Conservation (phyloP, 2,888 invertebrate species). For the Tenthredo amoena region DNA sequence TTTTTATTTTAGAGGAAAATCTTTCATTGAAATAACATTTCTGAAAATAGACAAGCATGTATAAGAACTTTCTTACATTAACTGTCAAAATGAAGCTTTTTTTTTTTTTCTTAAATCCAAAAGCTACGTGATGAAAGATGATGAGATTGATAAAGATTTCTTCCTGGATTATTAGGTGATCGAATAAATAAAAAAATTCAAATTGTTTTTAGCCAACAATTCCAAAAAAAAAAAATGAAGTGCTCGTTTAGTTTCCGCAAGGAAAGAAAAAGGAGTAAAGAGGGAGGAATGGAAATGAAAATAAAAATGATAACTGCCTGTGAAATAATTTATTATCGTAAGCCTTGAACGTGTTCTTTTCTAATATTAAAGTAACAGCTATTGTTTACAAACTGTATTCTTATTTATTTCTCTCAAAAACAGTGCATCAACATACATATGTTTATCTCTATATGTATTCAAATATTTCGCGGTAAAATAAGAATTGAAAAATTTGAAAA, state of each 20-base stretch:
- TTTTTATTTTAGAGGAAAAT: not conserved
- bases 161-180: not conserved
- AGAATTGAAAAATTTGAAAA: not conserved
- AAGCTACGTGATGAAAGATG: not conserved
- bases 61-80: not conserved
- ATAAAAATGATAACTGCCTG: slow-evolving; percentile 31
- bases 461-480: not conserved
- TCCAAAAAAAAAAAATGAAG: not conserved
- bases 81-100: not conserved
- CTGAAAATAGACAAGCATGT: not conserved
- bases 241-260: not conserved
- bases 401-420: slow-evolving; percentile 1
- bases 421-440: not conserved
- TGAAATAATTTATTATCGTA: slow-evolving; percentile 55
- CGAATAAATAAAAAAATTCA: not conserved
- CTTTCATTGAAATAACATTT: not conserved
- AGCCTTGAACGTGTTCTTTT: slow-evolving; percentile 59
- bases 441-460: no score
- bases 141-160: not conserved
- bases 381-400: slow-evolving; percentile 49
- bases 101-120: not conserved
- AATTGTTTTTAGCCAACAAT: not conserved
- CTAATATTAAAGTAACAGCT: slow-evolving; percentile 61
- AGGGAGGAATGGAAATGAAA: not conserved
- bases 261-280: not conserved